phyloP scores from a whole-genome alignment of 2,797 vertebrate genomes.

The Salarias fasciatus region DNA sequence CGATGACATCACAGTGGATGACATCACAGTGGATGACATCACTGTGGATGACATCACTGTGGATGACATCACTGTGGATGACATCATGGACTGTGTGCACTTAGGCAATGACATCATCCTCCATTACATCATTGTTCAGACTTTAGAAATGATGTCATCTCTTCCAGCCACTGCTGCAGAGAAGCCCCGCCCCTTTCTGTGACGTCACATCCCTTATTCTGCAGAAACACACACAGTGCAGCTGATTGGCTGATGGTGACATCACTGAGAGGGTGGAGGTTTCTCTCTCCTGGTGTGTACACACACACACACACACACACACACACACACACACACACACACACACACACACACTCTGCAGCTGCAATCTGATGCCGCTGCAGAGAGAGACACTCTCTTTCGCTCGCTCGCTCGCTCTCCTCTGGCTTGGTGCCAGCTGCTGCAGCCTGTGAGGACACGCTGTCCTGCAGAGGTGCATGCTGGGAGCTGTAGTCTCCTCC shows the following conservation, averaged over 20 bases:
- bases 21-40: too few species aligned
- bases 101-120: too few species aligned
- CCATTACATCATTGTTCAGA: constrained; percentile 63
- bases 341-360: constrained; percentile 37
- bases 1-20: too few species aligned
- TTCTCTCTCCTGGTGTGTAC: constrained; percentile 47
- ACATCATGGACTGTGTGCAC: too few species aligned
- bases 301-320: constrained; percentile 11
- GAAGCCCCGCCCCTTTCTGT: constrained; percentile 6
- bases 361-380: constrained; percentile 72
- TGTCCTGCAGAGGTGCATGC: constrained; percentile 57
- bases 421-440: constrained; percentile 11
- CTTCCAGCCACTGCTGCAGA: constrained; percentile 40
- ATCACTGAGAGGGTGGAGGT: constrained; percentile 61
- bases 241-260: constrained; percentile 74
- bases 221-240: constrained; percentile 8
- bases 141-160: constrained; percentile 61
- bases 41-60: too few species aligned
- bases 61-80: too few species aligned
- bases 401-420: too few species aligned
- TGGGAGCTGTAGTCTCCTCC: constrained; percentile 56
- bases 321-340: constrained; percentile 1
- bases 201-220: not conserved
- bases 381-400: too few species aligned
- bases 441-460: constrained; percentile 26